A percentile compares a stretch with the other conserved stretches of the same genome.
Evolutionary conservation across 2,797 vertebrate genomes (phyloP).

Genomic region (Pipistrellus pygmaeus): DNA sequence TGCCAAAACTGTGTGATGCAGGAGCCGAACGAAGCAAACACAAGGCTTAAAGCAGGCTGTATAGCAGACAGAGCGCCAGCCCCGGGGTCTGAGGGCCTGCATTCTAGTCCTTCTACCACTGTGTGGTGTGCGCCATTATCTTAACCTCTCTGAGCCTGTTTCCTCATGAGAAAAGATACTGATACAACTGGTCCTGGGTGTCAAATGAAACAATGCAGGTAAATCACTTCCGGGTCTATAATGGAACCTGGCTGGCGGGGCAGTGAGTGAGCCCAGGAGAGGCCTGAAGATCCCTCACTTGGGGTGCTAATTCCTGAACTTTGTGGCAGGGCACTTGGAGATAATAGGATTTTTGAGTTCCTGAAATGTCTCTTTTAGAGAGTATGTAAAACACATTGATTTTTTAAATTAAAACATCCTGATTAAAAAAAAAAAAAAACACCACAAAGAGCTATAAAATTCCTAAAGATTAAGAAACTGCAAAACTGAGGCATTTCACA

Average conservation of each 20-base stretch:
- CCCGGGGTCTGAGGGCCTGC: not conserved
- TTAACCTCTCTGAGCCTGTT: not conserved
- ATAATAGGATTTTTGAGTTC: not conserved
- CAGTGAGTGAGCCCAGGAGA: not conserved
- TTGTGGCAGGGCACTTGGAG: not conserved
- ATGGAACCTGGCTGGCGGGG: not conserved
- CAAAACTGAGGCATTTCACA: not conserved
- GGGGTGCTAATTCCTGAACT: too few species aligned
- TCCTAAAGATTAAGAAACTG: not conserved
- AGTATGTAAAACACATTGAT: not conserved
- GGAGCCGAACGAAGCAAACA: not conserved
- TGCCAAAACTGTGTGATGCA: not conserved
- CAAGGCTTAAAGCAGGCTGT: not conserved
- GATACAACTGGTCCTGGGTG: not conserved
- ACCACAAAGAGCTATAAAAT: not conserved
- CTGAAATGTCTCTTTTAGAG: constrained; percentile 20
- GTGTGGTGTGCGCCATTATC: not conserved
- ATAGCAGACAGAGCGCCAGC: not conserved
- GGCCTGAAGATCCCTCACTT: not conserved
- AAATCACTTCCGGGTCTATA: not conserved
- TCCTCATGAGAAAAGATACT: not conserved
- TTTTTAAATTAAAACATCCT: not conserved
- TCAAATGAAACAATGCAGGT: not conserved
- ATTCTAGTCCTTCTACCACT: not conserved
- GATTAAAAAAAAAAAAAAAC: not conserved